These are phyloP conservation scores for Stichopus chloronotus DNA, from an alignment of 35 echinoderm and acorn worm species.

Conservation along the genomic window DNA sequence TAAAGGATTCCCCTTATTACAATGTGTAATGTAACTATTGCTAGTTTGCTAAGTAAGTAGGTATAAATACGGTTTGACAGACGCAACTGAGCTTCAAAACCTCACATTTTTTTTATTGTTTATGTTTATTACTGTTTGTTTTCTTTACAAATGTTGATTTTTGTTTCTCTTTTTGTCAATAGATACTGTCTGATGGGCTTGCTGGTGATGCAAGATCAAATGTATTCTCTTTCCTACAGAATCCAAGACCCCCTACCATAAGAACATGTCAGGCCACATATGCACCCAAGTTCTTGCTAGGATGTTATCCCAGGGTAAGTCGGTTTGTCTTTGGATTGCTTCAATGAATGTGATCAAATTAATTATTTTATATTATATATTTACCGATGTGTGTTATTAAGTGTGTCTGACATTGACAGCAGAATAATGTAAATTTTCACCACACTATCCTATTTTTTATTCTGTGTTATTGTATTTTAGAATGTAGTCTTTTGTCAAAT, in stretches of 20 bases:
- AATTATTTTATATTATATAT: neutral
- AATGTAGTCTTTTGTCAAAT: no score
- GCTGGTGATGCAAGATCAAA: neutral
- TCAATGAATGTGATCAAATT: neutral
- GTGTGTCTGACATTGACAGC: no score
- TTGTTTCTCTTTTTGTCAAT: neutral
- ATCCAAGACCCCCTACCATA: constrained; percentile 37
- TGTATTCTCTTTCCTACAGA: constrained; percentile 41
- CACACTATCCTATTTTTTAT: no score
- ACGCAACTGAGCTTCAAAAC: no score
- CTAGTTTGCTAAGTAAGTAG: no score
- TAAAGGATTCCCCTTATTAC: no score
- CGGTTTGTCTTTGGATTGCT: neutral
- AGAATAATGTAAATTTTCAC: no score
- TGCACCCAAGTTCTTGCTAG: constrained; percentile 69
- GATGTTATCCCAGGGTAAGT: constrained; percentile 72
- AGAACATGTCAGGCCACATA: constrained; percentile 67
- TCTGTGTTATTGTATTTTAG: no score
- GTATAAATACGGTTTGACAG: no score
- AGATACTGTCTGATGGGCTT: constrained; percentile 1
- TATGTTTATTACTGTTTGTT: neutral
- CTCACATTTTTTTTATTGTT: no score
- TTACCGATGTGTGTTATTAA: no score
- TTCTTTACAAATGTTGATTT: neutral
- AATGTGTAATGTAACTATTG: no score